These are phyloP conservation scores for Lophius americanus DNA, from an alignment of 2,797 vertebrate species.

Conservation along the genomic window DNA sequence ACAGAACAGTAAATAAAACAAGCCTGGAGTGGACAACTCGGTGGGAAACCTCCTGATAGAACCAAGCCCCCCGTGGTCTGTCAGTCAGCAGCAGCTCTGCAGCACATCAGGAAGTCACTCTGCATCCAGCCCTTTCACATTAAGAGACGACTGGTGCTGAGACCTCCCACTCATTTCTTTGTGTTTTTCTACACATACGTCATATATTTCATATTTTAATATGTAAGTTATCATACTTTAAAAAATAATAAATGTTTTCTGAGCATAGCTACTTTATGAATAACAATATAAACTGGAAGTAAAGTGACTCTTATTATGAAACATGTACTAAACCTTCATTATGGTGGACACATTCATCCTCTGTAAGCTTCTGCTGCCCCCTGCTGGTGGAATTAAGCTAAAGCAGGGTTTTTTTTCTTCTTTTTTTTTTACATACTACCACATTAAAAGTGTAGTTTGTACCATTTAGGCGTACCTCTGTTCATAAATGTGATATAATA, in stretches of 20 bases:
- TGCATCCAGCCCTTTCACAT: constrained; percentile 9
- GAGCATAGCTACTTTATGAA: not conserved
- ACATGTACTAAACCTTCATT: constrained; percentile 1
- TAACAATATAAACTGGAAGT: constrained; percentile 6
- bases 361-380: constrained; percentile 52
- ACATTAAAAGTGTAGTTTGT: no score
- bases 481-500: no score
- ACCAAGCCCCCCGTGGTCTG: constrained; percentile 65
- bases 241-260: not conserved
- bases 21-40: constrained; percentile 44
- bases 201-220: no score
- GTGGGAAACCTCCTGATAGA: constrained; percentile 50
- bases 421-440: no score
- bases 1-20: constrained; percentile 55
- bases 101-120: constrained; percentile 15
- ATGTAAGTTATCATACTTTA: no score
- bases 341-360: not conserved
- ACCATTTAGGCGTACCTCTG: no score
- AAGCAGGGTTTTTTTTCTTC: not conserved
- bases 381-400: constrained; percentile 39
- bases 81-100: constrained; percentile 31
- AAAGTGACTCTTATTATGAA: constrained; percentile 5
- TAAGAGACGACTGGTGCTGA: not conserved
- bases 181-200: no score
- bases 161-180: not conserved